Conservation (phyloP, 2,113 vertebrate species). For the Syngnathoides biaculeatus region DNA sequence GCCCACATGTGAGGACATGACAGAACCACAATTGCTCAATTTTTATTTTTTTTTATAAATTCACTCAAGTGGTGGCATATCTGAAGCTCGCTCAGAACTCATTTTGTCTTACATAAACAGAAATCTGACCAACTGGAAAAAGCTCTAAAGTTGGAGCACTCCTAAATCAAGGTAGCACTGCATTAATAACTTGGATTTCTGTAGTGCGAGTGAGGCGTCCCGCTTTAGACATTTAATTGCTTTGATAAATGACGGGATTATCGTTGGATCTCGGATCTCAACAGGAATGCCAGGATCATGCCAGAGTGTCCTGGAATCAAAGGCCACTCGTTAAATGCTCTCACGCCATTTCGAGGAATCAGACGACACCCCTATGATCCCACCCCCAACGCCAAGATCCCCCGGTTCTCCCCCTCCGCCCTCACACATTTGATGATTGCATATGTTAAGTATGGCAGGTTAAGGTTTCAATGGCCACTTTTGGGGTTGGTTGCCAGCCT, state of each 20-base stretch:
- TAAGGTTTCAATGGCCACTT: not conserved
- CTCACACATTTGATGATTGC: slow-evolving; percentile 5
- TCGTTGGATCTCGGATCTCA: not conserved
- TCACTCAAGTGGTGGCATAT: no score
- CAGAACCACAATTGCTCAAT: no score
- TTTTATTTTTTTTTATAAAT: no score
- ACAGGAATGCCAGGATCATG: not conserved
- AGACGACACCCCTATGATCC: not conserved
- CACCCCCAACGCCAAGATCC: not conserved
- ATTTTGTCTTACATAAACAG: not conserved
- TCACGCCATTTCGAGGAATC: slow-evolving; percentile 6
- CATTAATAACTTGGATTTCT: slow-evolving; percentile 4
- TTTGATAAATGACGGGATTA: not conserved
- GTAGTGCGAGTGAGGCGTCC: not conserved
- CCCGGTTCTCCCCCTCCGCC: not conserved
- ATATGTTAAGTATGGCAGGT: slow-evolving; percentile 9
- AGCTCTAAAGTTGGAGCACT: not conserved
- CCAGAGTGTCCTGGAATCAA: not conserved
- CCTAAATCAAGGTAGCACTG: not conserved
- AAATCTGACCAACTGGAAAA: not conserved
- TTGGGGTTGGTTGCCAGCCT: not conserved
- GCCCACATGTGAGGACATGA: no score
- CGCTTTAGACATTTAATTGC: slow-evolving; percentile 1
- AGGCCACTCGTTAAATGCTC: not conserved
- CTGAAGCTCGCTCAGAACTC: not conserved